A percentile compares a stretch with the other conserved stretches of the same genome.
These are phyloP conservation scores for Drosophila percnosoma DNA, from an alignment of 2,888 invertebrate species.

Conservation along the genomic window DNA sequence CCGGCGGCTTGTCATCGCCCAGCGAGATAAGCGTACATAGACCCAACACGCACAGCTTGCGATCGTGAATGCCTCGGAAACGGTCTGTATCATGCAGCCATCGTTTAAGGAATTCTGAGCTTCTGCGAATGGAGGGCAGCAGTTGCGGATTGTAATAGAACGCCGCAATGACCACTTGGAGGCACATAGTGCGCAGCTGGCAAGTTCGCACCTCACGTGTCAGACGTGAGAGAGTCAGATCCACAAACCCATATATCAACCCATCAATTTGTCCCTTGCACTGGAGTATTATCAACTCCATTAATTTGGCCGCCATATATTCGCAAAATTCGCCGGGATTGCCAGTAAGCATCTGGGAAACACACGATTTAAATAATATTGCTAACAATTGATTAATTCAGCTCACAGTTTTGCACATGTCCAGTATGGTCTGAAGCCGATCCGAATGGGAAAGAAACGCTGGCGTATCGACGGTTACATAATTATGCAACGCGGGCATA, in stretches of 20 bases:
- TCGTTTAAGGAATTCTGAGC: no score
- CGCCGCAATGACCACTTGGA: slow-evolving; percentile 97
- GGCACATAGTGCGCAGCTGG: slow-evolving; percentile 95
- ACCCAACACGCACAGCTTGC: slow-evolving; percentile 97
- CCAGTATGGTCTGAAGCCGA: slow-evolving; percentile 94
- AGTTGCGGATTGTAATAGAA: slow-evolving; percentile 95
- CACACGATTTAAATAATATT: background rate
- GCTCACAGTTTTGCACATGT: slow-evolving; percentile 95
- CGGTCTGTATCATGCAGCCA: slow-evolving; percentile 98
- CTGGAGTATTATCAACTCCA: slow-evolving; percentile 89
- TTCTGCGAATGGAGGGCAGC: slow-evolving; percentile 88
- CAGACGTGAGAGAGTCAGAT: no score
- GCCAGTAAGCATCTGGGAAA: slow-evolving; percentile 87
- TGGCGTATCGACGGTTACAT: slow-evolving; percentile 97
- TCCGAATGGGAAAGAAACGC: slow-evolving; percentile 96
- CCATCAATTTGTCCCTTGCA: no score
- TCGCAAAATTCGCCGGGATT: slow-evolving; percentile 96
- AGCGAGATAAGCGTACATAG: slow-evolving; percentile 94
- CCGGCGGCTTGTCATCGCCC: slow-evolving; percentile 90
- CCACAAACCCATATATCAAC: accelerated
- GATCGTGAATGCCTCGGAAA: slow-evolving; percentile 96
- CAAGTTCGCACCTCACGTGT: slow-evolving; percentile 90
- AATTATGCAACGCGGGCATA: slow-evolving; percentile 96
- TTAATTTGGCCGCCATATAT: slow-evolving; percentile 97
- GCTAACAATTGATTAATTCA: background rate